Evolutionary conservation across 37 sponge, comb jelly and placozoan genomes (phyloP).

Genomic region (Spongia lamella): DNA sequence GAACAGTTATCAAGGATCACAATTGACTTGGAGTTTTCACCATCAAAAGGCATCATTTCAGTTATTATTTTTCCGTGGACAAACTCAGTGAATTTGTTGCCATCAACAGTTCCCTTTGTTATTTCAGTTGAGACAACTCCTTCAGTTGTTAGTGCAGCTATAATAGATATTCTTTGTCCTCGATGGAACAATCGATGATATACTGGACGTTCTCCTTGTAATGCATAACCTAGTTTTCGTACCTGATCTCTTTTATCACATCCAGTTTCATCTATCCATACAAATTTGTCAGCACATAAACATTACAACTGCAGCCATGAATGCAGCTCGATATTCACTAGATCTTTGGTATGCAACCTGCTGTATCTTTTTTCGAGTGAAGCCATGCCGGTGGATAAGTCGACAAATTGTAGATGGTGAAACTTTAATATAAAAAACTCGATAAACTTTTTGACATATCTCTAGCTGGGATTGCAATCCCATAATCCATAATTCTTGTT

Average conservation of each 20-base stretch:
- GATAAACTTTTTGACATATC: constrained; percentile 16
- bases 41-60: constrained; percentile 49
- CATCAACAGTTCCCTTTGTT: constrained; percentile 32
- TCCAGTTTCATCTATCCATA: constrained; percentile 67
- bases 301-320: constrained; percentile 15
- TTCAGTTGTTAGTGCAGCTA: constrained; percentile 36
- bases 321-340: constrained; percentile 25
- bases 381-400: constrained; percentile 14
- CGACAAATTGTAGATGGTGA: constrained; percentile 39
- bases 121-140: constrained; percentile 36
- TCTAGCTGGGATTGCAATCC: constrained; percentile 29
- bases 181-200: constrained; percentile 24
- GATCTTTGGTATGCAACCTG: constrained; percentile 37
- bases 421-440: constrained; percentile 22
- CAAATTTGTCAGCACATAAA: constrained; percentile 13
- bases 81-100: constrained; percentile 47
- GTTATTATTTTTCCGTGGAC: constrained; percentile 41
- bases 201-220: constrained; percentile 24
- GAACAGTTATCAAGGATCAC: constrained; percentile 53
- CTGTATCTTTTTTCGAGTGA: constrained; percentile 37
- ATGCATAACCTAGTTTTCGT: constrained; percentile 32
- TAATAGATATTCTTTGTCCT: constrained; percentile 40
- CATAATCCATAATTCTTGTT: constrained; percentile 45
- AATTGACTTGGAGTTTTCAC: constrained; percentile 24
- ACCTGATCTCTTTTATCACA: constrained; percentile 23